A percentile compares a stretch with the other conserved stretches of the same genome.
These are phyloP conservation scores for Fopius arisanus DNA, from an alignment of 1,140 invertebrate species.

Conservation along the genomic window DNA sequence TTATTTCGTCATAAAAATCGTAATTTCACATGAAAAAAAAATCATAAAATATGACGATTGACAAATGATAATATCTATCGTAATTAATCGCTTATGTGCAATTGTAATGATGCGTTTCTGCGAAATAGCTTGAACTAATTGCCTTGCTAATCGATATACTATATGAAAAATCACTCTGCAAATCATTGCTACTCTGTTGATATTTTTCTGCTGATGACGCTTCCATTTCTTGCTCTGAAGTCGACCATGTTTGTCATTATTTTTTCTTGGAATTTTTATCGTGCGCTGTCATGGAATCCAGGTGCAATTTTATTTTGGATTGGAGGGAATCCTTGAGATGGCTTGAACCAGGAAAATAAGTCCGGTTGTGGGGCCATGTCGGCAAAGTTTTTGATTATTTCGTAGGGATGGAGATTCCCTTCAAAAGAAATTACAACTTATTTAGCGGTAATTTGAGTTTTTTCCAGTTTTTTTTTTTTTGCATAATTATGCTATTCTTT, in stretches of 20 bases:
- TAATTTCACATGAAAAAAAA: no score
- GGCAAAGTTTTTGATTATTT: constrained; percentile 12
- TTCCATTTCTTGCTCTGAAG: not conserved
- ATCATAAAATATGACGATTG: no score
- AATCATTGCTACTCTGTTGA: not conserved
- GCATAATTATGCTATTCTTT: not conserved
- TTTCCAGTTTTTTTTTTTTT: not conserved
- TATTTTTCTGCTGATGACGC: not conserved
- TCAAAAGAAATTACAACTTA: not conserved
- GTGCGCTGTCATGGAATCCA: not conserved
- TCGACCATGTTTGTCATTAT: not conserved
- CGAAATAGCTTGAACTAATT: not conserved
- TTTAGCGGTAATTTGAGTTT: not conserved
- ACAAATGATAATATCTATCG: not conserved
- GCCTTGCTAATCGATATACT: not conserved
- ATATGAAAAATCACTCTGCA: not conserved
- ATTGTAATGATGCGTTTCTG: not conserved
- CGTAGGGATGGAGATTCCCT: not conserved
- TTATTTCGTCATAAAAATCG: no score
- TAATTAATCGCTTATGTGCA: not conserved
- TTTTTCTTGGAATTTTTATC: not conserved
- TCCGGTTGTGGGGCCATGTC: not conserved
- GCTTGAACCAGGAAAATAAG: not conserved
- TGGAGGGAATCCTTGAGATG: not conserved
- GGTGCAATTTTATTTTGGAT: constrained; percentile 49